A percentile compares a stretch with the other conserved stretches of the same genome.
Evolutionary conservation across 2,888 invertebrate genomes (phyloP).

Genomic region (Heliothis peltigera): DNA sequence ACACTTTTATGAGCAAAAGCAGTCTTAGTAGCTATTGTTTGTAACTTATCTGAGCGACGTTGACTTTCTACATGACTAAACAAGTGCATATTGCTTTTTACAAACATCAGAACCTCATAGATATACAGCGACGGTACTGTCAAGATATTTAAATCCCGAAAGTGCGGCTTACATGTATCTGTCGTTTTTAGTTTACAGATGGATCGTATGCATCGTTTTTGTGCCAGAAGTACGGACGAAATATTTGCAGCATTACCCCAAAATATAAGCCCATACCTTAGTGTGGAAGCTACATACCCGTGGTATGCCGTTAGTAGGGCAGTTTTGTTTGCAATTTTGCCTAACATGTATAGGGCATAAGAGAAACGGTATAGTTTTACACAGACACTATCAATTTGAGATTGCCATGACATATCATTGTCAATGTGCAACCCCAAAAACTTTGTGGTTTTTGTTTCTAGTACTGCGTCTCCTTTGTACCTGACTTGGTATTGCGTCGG

Average conservation of each 20-base stretch:
- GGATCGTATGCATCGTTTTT: not conserved
- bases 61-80: constrained; percentile 10
- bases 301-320: constrained; percentile 10
- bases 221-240: not conserved
- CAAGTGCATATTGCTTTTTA: constrained; percentile 11
- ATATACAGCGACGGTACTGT: constrained; percentile 13
- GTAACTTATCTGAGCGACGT: constrained; percentile 8
- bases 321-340: constrained; percentile 5
- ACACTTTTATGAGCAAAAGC: constrained; percentile 5
- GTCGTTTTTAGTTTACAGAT: constrained; percentile 1
- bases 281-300: constrained; percentile 6
- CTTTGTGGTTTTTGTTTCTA: constrained; percentile 8
- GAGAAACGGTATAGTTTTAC: constrained; percentile 1
- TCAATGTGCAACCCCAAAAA: constrained; percentile 10
- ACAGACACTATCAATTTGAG: no score
- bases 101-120: constrained; percentile 5
- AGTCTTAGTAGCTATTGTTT: constrained; percentile 6
- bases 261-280: constrained; percentile 6
- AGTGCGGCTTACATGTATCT: constrained; percentile 6
- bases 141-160: constrained; percentile 6
- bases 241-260: not conserved
- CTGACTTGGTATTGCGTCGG: constrained; percentile 3
- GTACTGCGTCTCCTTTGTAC: constrained; percentile 10
- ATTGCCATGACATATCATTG: no score
- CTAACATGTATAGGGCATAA: constrained; percentile 12